These are phyloP conservation scores for Scolopax rusticola DNA, from an alignment of 2,797 vertebrate genomes.

Conservation along the genomic window DNA sequence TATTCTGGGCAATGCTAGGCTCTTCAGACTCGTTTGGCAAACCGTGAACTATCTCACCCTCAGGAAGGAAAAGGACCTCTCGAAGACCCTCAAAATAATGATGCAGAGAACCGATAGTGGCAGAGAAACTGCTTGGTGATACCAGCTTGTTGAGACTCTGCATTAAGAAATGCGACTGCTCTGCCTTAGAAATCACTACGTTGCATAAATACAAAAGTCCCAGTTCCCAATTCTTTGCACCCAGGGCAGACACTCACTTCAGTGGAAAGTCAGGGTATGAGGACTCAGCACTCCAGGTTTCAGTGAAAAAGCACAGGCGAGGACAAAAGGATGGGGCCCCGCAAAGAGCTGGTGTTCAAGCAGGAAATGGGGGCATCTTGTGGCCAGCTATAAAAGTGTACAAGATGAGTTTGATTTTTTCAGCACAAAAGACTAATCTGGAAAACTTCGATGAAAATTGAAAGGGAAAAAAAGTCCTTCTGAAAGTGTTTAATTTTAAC, in stretches of 20 bases:
- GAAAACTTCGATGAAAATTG: not conserved
- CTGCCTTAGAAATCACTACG: not conserved
- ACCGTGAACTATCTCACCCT: not conserved
- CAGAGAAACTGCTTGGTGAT: not conserved
- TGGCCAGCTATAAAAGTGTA: conserved; percentile 49
- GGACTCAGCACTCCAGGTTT: not conserved
- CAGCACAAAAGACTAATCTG: not conserved
- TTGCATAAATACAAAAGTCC: not conserved
- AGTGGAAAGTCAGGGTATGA: not conserved
- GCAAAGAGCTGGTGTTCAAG: not conserved
- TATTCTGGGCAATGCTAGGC: not conserved
- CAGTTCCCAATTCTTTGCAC: not conserved
- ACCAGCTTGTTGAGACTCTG: not conserved
- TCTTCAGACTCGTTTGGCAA: not conserved
- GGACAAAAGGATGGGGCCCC: not conserved
- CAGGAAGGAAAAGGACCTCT: not conserved
- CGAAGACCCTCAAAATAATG: not conserved
- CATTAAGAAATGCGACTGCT: not conserved
- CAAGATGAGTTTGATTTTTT: not conserved
- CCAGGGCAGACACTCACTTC: not conserved
- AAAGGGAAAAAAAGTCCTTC: not conserved
- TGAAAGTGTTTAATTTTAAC: not conserved
- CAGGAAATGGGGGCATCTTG: conserved; percentile 68
- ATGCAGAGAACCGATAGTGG: not conserved
- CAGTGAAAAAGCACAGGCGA: not conserved